Conservation (phyloP, 1,140 invertebrate genomes). For the Cylas formicarius region DNA sequence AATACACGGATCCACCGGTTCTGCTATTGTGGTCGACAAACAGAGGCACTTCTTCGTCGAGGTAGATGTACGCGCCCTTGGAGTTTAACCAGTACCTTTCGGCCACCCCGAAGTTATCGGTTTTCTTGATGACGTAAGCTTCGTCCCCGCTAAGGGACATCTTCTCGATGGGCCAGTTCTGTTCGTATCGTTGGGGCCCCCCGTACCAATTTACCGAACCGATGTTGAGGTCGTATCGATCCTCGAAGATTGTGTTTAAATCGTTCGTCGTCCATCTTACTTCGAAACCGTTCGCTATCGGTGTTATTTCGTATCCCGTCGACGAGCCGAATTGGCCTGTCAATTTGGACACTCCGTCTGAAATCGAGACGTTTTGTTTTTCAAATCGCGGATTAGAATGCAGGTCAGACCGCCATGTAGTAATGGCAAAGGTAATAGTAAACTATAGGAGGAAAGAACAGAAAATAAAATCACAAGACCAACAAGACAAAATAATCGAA, state of each 20-base stretch:
- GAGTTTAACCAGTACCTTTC: constrained; percentile 74
- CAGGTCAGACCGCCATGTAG: too few species aligned
- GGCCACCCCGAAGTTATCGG: constrained; percentile 54
- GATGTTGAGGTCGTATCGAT: constrained; percentile 11
- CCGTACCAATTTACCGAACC: constrained; percentile 16
- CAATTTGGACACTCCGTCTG: too few species aligned
- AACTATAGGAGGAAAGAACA: too few species aligned
- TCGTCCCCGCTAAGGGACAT: constrained; percentile 43
- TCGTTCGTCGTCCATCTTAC: not conserved
- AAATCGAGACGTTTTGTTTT: too few species aligned
- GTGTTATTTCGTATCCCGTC: too few species aligned
- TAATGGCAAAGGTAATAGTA: too few species aligned
- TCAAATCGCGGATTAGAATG: too few species aligned
- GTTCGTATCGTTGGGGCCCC: constrained; percentile 12
- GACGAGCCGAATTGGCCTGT: too few species aligned
- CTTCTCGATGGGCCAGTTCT: constrained; percentile 56
- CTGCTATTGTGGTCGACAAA: constrained; percentile 64
- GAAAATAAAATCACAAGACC: too few species aligned
- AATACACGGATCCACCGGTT: constrained; percentile 43
- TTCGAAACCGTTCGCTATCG: not conserved
- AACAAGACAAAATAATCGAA: too few species aligned
- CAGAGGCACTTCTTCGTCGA: constrained; percentile 56
- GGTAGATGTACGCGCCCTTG: constrained; percentile 56
- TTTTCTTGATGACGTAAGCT: constrained; percentile 50
- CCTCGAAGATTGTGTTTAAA: constrained; percentile 14